phyloP scores from a whole-genome alignment of 2,113 vertebrate genomes.

The Conger conger region DNA sequence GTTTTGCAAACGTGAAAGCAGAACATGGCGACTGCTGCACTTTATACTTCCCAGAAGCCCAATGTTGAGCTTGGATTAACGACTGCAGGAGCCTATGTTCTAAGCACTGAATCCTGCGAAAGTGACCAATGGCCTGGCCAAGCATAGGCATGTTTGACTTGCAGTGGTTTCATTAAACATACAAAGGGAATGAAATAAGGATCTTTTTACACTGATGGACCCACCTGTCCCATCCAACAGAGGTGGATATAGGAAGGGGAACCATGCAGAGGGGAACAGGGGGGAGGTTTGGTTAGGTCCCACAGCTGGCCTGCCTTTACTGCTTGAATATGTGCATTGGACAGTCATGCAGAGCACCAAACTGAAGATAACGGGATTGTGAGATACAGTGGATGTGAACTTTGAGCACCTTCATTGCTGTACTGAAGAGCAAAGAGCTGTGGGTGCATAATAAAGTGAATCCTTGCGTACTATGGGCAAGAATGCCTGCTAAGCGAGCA shows the following conservation, averaged over 20 bases:
- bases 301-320: slow-evolving; percentile 15
- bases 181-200: slow-evolving; percentile 32
- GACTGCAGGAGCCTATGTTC: not conserved
- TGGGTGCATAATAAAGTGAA: not conserved
- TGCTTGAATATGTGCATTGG: not conserved
- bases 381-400: not conserved
- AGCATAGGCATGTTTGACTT: slow-evolving; percentile 43
- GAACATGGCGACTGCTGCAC: not conserved
- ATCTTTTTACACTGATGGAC: slow-evolving; percentile 44
- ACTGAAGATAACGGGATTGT: not conserved
- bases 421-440: not conserved
- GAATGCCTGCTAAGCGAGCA: not conserved
- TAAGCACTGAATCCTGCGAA: not conserved
- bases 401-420: not conserved
- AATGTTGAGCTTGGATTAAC: not conserved
- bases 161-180: slow-evolving; percentile 45
- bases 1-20: not conserved
- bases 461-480: not conserved
- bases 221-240: slow-evolving; percentile 44
- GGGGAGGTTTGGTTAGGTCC: slow-evolving; percentile 26
- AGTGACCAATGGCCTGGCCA: slow-evolving; percentile 28
- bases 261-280: slow-evolving; percentile 37
- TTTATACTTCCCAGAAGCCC: not conserved
- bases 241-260: slow-evolving; percentile 46
- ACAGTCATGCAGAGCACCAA: not conserved